phyloP scores from a whole-genome alignment of 1,140 invertebrate genomes.

The Danaus plexippus region DNA sequence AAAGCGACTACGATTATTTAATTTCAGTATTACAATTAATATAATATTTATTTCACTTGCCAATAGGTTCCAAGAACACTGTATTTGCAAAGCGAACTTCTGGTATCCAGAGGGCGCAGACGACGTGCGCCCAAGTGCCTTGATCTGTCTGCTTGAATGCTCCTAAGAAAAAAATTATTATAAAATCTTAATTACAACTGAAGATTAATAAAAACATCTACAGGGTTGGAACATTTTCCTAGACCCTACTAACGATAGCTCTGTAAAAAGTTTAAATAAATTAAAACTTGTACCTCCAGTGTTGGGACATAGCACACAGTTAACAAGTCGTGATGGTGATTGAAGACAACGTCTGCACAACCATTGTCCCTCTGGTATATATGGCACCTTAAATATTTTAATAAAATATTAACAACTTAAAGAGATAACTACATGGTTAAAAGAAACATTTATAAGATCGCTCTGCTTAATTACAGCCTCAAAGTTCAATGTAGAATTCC shows the following conservation, averaged over 20 bases:
- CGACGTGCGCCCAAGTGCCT: conserved; percentile 97
- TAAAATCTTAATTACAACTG: conserved; percentile 2
- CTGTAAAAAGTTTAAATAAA: not conserved
- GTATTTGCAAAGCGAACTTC: conserved; percentile 98
- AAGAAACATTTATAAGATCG: too few relatives aligned
- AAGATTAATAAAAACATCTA: too few relatives aligned
- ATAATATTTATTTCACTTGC: conserved; percentile 28
- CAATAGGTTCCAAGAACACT: conserved; percentile 96
- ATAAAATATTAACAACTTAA: too few relatives aligned
- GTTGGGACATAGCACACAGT: conserved; percentile 98
- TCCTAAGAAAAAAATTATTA: conserved; percentile 57
- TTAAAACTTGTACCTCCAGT: conserved; percentile 78
- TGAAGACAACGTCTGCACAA: conserved; percentile 94
- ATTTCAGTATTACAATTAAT: not conserved
- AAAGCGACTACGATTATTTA: too few relatives aligned
- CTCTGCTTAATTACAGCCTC: too few relatives aligned
- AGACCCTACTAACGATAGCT: too few relatives aligned
- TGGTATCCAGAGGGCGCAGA: conserved; percentile 99
- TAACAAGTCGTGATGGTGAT: conserved; percentile 94
- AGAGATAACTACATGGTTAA: too few relatives aligned
- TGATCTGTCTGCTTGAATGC: conserved; percentile 99
- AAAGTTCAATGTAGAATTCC: too few relatives aligned
- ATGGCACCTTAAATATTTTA: conserved; percentile 78
- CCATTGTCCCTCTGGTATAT: conserved; percentile 99
- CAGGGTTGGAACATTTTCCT: too few relatives aligned